phyloP scores from a whole-genome alignment of 1,140 invertebrate species.

The Papilio polytes region DNA sequence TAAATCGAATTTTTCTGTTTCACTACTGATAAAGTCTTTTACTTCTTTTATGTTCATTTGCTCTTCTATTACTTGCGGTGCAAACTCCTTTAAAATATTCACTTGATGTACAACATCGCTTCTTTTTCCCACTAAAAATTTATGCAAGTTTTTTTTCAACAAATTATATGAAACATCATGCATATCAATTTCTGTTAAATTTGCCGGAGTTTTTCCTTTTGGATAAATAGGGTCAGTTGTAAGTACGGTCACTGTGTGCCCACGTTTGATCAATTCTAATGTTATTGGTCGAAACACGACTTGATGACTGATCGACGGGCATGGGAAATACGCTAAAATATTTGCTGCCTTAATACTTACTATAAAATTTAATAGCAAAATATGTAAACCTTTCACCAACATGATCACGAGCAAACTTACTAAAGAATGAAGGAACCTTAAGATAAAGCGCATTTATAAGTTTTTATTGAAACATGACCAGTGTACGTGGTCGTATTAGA shows the following conservation, averaged over 20 bases:
- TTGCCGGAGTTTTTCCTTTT: background rate
- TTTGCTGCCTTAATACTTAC: constrained; percentile 40
- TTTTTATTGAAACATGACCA: background rate
- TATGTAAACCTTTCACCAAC: background rate
- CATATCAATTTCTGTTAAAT: constrained; percentile 32
- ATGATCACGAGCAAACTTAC: background rate
- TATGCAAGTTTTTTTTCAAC: constrained; percentile 28
- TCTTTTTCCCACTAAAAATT: background rate
- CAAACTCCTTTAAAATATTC: background rate
- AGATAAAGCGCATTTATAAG: background rate
- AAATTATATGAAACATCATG: constrained; percentile 45
- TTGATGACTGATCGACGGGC: constrained; percentile 51
- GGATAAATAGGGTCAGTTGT: constrained; percentile 21
- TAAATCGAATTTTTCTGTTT: constrained; percentile 58
- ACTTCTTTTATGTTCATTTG: no score
- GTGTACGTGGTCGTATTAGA: background rate
- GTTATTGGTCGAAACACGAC: constrained; percentile 58
- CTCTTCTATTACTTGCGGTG: constrained; percentile 22
- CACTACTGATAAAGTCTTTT: constrained; percentile 52
- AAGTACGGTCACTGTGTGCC: constrained; percentile 33
- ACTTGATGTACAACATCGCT: constrained; percentile 4
- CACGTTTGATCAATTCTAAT: constrained; percentile 38
- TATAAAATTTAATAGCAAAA: background rate
- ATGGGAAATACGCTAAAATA: constrained; percentile 57
- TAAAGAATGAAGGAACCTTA: background rate